Evolutionary conservation across 2,888 invertebrate genomes (phyloP).

Genomic region (Euzophera pinguis): DNA sequence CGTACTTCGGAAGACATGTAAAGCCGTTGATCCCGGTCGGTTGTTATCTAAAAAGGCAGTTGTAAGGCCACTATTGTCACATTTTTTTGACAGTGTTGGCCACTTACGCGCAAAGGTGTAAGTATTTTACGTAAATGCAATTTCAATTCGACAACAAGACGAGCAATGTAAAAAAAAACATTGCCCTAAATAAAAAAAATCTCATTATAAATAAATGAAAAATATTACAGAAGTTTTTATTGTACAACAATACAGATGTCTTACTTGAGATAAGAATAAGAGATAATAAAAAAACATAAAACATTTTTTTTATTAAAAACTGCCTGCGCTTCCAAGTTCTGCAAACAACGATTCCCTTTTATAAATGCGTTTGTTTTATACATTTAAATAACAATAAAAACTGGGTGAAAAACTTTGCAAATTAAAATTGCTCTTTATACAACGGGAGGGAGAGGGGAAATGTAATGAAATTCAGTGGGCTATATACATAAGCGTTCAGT

Average conservation of each 20-base stretch:
- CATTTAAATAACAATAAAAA: constrained; percentile 42
- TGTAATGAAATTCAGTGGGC: background rate
- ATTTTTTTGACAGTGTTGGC: too few species aligned
- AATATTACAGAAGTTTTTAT: constrained; percentile 7
- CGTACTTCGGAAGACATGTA: too few species aligned
- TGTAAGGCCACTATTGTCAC: too few species aligned
- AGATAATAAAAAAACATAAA: constrained; percentile 26
- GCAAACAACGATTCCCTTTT: constrained; percentile 38
- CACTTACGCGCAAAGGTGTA: too few species aligned
- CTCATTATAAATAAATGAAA: background rate
- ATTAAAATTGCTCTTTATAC: constrained; percentile 5
- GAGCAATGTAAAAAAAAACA: too few species aligned
- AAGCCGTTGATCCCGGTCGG: too few species aligned
- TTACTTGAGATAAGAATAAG: constrained; percentile 12
- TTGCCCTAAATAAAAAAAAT: background rate
- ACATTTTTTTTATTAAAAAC: constrained; percentile 29
- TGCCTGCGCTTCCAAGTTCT: constrained; percentile 23
- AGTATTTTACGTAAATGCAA: too few species aligned
- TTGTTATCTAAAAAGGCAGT: too few species aligned
- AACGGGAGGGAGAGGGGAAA: background rate
- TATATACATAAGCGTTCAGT: too few species aligned
- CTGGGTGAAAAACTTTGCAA: constrained; percentile 9
- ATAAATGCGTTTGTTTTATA: constrained; percentile 30
- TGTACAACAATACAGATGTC: constrained; percentile 13
- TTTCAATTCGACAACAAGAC: too few species aligned